Conservation (phyloP, 2,113 vertebrate species). For the Hemicordylus capensis region DNA sequence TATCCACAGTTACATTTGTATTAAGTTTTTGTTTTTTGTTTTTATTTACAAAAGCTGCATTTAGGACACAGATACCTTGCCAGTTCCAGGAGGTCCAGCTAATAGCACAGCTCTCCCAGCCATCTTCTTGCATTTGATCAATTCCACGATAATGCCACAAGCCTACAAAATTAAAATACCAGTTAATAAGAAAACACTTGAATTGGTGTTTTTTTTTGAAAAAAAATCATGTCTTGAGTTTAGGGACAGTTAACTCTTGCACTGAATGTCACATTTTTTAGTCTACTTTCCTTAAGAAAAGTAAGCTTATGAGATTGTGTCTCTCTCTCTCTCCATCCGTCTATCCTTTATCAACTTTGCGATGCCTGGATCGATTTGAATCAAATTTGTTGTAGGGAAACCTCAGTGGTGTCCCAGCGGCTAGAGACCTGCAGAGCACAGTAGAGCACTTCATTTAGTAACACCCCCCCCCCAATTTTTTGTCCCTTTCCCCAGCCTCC, state of each 20-base stretch:
- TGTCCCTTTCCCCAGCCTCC: too few relatives aligned
- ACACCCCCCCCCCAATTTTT: too few relatives aligned
- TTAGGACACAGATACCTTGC: slow-evolving; percentile 83
- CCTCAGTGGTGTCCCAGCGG: too few relatives aligned
- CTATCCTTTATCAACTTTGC: too few relatives aligned
- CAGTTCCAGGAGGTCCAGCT: slow-evolving; percentile 96
- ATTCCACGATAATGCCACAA: slow-evolving; percentile 95
- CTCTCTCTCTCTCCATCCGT: too few relatives aligned
- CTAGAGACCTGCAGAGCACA: too few relatives aligned
- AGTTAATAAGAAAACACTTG: not conserved
- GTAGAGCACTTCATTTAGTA: too few relatives aligned
- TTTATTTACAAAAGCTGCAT: not conserved
- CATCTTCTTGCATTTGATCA: slow-evolving; percentile 98
- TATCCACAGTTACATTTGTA: not conserved
- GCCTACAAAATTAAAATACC: slow-evolving; percentile 77
- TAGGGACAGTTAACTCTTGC: not conserved
- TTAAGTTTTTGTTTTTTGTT: not conserved
- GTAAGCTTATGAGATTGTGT: too few relatives aligned
- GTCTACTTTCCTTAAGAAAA: too few relatives aligned
- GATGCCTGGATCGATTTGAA: too few relatives aligned
- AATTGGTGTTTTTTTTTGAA: too few relatives aligned
- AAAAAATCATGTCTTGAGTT: not conserved
- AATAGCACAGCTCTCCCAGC: slow-evolving; percentile 93
- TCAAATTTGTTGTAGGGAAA: too few relatives aligned
- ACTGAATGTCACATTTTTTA: not conserved